Conservation (phyloP, 2,888 invertebrate genomes). For the Brachycybe producta region DNA sequence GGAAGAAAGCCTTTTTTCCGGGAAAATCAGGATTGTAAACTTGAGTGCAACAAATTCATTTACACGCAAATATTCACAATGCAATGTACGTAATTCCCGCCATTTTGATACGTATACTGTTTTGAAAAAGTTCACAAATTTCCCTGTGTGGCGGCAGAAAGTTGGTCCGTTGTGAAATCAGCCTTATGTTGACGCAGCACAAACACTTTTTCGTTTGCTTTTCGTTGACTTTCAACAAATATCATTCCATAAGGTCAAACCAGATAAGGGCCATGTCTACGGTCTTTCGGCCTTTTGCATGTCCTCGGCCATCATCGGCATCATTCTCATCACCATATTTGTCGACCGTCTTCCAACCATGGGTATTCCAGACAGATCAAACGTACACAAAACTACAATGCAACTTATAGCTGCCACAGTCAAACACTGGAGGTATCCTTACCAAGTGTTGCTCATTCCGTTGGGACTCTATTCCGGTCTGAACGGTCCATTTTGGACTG, state of each 20-base stretch:
- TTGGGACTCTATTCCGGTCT: constrained; percentile 93
- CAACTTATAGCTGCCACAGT: constrained; percentile 75
- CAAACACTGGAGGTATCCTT: constrained; percentile 76
- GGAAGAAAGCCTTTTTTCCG: too few relatives aligned
- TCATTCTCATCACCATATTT: constrained; percentile 69
- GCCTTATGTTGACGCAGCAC: too few relatives aligned
- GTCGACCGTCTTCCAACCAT: constrained; percentile 82
- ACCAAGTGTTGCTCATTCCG: constrained; percentile 83
- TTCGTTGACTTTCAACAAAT: too few relatives aligned
- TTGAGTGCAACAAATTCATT: too few relatives aligned
- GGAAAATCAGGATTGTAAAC: too few relatives aligned
- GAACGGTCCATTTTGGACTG: constrained; percentile 92
- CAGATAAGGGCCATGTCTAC: constrained; percentile 54
- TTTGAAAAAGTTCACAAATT: too few relatives aligned
- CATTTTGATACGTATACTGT: too few relatives aligned
- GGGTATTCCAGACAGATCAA: constrained; percentile 23
- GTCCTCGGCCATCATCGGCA: constrained; percentile 70
- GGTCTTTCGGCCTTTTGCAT: constrained; percentile 80
- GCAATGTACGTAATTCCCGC: too few relatives aligned
- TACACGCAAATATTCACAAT: too few relatives aligned
- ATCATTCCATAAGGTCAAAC: neutral
- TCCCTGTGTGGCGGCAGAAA: too few relatives aligned
- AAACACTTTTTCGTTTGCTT: too few relatives aligned
- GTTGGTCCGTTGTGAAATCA: too few relatives aligned
- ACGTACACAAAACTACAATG: constrained; percentile 52